phyloP scores from a whole-genome alignment of 23 tunicate genomes.

The Botrylloides violaceus region DNA sequence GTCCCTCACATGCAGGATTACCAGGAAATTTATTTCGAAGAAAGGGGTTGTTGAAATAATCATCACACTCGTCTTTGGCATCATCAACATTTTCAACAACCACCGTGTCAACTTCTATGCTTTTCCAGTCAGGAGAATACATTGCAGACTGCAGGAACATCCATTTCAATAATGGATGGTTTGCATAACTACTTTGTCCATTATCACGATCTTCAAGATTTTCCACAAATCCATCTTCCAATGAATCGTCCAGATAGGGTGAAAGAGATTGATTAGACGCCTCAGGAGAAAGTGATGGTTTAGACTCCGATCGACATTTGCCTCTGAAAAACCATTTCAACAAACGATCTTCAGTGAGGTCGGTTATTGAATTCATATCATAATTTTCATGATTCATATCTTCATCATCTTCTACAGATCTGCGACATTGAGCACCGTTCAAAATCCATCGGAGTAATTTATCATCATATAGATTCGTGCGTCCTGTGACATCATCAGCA shows the following conservation, averaged over 20 bases:
- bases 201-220: not conserved
- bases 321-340: slow-evolving; percentile 11
- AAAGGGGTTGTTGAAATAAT: not conserved
- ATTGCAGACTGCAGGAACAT: not conserved
- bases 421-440: too few relatives aligned
- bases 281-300: not conserved
- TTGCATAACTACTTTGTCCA: not conserved
- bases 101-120: not conserved
- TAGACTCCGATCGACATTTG: not conserved
- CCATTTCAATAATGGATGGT: slow-evolving; percentile 9
- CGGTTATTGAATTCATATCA: not conserved
- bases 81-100: not conserved
- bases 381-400: too few relatives aligned
- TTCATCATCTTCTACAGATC: too few relatives aligned
- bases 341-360: not conserved
- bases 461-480: not conserved
- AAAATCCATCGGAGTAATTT: slow-evolving; percentile 6
- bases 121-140: not conserved
- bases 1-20: not conserved
- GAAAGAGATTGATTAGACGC: not conserved
- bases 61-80: not conserved
- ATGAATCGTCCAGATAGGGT: not conserved
- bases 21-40: not conserved
- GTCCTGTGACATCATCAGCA: too few relatives aligned
- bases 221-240: not conserved